phyloP scores from a whole-genome alignment of 2,113 vertebrate genomes.

The Tauraco erythrolophus region DNA sequence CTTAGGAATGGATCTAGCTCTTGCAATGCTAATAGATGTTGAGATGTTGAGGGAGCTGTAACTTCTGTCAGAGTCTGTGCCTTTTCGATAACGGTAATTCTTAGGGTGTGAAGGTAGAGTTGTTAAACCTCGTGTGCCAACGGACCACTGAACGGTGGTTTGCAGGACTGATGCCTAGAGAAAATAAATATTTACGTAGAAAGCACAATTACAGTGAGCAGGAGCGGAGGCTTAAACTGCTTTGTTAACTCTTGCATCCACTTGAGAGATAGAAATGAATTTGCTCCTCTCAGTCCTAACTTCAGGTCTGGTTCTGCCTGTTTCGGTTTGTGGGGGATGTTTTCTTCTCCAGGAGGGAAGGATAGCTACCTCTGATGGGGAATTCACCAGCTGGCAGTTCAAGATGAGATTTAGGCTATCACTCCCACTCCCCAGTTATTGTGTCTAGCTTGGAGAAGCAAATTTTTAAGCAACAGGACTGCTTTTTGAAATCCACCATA shows the following conservation, averaged over 20 bases:
- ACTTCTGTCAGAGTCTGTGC: neutral
- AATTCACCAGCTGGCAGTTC: conserved; percentile 6
- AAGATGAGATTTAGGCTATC: neutral
- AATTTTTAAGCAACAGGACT: neutral
- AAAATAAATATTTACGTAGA: neutral
- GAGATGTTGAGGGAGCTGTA: neutral
- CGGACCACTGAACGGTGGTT: rapidly evolving
- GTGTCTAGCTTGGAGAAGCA: neutral
- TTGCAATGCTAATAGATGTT: neutral
- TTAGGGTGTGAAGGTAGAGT: neutral
- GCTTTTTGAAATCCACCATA: neutral
- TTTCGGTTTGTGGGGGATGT: neutral
- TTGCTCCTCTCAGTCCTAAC: neutral
- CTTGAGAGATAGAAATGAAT: neutral
- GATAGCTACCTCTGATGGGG: neutral
- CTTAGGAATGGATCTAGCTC: neutral
- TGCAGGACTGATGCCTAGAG: neutral
- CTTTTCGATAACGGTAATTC: neutral
- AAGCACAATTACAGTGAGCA: neutral
- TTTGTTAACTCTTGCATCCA: neutral
- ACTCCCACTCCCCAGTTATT: neutral
- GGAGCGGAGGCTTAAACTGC: neutral
- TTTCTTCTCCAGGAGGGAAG: neutral
- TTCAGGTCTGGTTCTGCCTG: neutral
- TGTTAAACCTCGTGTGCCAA: neutral